These are phyloP conservation scores for Chlamydotis undulata DNA, from an alignment of 2,113 vertebrate species.

Conservation along the genomic window DNA sequence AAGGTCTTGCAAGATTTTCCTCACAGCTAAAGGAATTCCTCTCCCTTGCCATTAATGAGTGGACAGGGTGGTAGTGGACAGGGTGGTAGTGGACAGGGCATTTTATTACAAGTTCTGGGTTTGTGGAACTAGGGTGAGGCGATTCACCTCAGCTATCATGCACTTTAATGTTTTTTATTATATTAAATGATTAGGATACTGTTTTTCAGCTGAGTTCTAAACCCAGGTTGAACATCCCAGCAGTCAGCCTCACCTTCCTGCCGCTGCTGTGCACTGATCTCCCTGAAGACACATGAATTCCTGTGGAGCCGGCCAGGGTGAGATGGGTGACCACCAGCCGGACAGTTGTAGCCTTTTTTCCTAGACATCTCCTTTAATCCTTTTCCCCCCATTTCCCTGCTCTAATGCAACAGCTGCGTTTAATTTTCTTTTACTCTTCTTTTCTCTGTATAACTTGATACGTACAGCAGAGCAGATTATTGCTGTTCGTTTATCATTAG, in stretches of 20 bases:
- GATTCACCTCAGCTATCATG: neutral
- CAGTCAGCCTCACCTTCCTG: neutral
- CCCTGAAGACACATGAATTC: rapidly evolving
- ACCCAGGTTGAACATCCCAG: neutral
- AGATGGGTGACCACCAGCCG: no score
- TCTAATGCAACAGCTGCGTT: neutral
- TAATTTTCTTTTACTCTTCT: neutral
- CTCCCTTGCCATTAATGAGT: neutral
- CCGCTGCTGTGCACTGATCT: neutral
- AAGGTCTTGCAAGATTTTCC: neutral
- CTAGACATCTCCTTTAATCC: neutral
- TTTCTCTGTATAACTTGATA: neutral
- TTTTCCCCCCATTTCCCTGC: neutral
- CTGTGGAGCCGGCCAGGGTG: neutral
- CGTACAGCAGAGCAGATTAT: neutral
- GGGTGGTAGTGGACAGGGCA: neutral
- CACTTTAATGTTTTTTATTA: neutral
- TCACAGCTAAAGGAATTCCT: neutral
- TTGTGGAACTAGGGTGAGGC: neutral
- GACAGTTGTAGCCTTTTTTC: neutral
- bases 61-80: neutral
- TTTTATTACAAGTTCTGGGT: neutral
- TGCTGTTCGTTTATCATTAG: neutral
- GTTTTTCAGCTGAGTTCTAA: neutral
- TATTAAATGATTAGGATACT: neutral